phyloP scores from a whole-genome alignment of 1,140 invertebrate genomes.

The Araneus ventricosus region DNA sequence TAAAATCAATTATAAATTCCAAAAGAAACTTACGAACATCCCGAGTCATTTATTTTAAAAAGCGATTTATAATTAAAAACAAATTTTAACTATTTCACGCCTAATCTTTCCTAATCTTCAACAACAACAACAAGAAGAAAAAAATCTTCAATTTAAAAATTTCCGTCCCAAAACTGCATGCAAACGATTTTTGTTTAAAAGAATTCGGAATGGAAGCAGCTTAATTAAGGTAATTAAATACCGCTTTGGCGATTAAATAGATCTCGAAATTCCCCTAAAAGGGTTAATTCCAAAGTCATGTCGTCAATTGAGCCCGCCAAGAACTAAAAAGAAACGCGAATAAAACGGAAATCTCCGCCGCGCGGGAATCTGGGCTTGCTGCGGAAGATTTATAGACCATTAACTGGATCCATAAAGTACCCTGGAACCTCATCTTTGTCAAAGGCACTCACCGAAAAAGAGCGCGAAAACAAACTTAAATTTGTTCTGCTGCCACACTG shows the following conservation, averaged over 20 bases:
- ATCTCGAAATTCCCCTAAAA: conserved; percentile 48
- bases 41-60: too few relatives aligned
- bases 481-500: conserved; percentile 42
- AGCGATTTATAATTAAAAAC: too few relatives aligned
- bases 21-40: too few relatives aligned
- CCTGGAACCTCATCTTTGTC: conserved; percentile 64
- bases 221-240: conserved; percentile 67
- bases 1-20: too few relatives aligned
- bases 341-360: conserved; percentile 42
- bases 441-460: conserved; percentile 42
- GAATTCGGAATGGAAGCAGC: conserved; percentile 16
- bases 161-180: neutral
- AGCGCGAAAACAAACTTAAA: conserved; percentile 67
- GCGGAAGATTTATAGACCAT: conserved; percentile 71
- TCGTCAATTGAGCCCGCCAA: conserved; percentile 43
- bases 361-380: conserved; percentile 52
- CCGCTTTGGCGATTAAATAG: conserved; percentile 45
- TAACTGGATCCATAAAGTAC: conserved; percentile 72
- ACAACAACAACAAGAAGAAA: neutral
- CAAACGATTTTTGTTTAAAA: neutral
- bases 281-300: conserved; percentile 61
- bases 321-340: conserved; percentile 16
- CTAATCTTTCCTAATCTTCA: neutral
- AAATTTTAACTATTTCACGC: neutral
- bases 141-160: neutral